Evolutionary conservation across 2,113 vertebrate species (phyloP).

Genomic region (Hippopotamus amphibius): DNA sequence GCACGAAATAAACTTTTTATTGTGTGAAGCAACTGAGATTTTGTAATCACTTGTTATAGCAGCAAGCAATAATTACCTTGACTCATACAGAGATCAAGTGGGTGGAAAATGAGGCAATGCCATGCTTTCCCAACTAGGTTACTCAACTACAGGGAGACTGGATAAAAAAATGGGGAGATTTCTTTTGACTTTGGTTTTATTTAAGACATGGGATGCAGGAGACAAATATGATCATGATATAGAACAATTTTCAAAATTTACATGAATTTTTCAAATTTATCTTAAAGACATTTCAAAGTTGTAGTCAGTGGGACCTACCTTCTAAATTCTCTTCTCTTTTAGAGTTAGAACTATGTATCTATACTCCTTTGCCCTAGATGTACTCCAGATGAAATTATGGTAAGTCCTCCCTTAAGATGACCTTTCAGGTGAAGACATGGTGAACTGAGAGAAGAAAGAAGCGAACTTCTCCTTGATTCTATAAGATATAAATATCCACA

Average conservation of each 20-base stretch:
- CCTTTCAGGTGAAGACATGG: not conserved
- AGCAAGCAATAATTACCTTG: not conserved
- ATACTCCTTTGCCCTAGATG: not conserved
- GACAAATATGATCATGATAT: not conserved
- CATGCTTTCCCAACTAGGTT: not conserved
- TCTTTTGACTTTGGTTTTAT: not conserved
- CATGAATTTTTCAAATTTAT: not conserved
- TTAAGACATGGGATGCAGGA: not conserved
- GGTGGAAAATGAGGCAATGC: not conserved
- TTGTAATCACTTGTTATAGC: not conserved
- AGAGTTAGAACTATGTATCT: not conserved
- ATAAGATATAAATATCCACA: not conserved
- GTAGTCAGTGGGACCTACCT: not conserved
- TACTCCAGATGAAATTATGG: not conserved
- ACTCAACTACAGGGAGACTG: not conserved
- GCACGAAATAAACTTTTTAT: not conserved
- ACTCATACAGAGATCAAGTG: not conserved
- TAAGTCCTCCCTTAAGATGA: not conserved
- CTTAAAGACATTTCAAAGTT: not conserved
- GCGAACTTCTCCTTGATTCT: not conserved
- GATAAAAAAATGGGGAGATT: not conserved
- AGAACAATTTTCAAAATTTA: not conserved
- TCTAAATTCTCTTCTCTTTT: not conserved
- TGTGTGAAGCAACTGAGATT: not conserved
- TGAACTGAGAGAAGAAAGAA: not conserved